Base-by-base conservation (phyloP, 1,140 invertebrate species). In the Drosophila obscura region DNA sequence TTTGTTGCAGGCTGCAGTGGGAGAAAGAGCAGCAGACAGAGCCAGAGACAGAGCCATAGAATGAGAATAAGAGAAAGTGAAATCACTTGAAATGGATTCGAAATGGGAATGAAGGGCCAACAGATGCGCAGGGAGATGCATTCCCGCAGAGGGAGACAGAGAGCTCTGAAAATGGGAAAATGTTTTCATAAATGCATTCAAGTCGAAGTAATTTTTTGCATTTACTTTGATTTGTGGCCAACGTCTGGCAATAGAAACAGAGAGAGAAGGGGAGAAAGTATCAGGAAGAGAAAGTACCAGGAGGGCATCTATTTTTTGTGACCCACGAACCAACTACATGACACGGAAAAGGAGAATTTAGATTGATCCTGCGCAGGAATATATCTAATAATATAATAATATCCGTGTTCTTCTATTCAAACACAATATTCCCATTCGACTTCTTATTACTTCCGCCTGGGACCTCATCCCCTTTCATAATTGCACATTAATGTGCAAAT, bases 81-180 rank as follows among this genome's bases (percentile, higher is more conserved):
- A 85, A 78, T 75, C 76, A 88, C 83, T 88, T 87, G 83, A 77
- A 82, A 80, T 72, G 72, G 67, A 68, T 75, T 67, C 68, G 55
- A 83, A 88, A 88, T 80, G 75, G 69, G 82, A 85, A 85, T 87
- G 78, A 48, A 87, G 74, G 58, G 83, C 67, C 78, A 87, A 73
- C 76, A 88, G 83, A 88, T 88, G 83, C 59, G 58, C 59, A 11
- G 22, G 49, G 48, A 13, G 35, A 39, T 13, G 35, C 35, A 39
- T 39, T 4, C 35, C 35, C 44, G 59, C 46, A 52, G 43, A 35
- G 39, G 44, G 56, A 44, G 55, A 9, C 16, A 51, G 28, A 15
- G 43, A 55, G 26, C 11, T 13, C 11, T 13, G 35, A 13, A 39
- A 39, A 39, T 39, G 52, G 60, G 28, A 52, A 11, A 51, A 45